phyloP scores from a whole-genome alignment of 2,888 invertebrate genomes.

The Metellina segmentata region DNA sequence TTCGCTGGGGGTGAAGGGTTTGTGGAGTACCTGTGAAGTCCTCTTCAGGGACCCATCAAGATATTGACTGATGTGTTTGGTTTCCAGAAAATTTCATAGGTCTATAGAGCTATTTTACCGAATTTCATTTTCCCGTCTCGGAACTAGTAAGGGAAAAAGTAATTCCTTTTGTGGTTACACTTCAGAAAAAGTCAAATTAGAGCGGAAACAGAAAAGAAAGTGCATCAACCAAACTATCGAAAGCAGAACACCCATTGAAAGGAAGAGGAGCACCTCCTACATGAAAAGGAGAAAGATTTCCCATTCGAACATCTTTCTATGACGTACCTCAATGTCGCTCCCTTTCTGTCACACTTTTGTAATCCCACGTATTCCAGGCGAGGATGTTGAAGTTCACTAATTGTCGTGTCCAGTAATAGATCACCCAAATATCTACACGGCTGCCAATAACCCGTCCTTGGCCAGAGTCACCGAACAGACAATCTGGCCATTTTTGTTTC shows the following conservation, averaged over 20 bases:
- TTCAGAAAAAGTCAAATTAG: neutral
- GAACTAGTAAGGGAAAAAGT: neutral
- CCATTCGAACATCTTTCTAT: neutral
- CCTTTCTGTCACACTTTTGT: neutral
- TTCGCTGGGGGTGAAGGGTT: no score
- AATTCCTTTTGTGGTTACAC: neutral
- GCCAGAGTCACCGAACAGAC: constrained; percentile 6
- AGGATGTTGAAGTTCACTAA: neutral
- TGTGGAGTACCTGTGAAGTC: no score
- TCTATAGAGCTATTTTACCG: neutral
- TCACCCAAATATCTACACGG: neutral
- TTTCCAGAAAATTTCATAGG: no score
- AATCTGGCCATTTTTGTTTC: neutral
- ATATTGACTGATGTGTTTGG: no score
- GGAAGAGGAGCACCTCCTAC: neutral
- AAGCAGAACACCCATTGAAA: neutral
- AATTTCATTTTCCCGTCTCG: neutral
- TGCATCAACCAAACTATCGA: neutral
- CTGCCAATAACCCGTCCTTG: constrained; percentile 61
- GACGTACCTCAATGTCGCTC: neutral
- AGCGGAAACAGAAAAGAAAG: neutral
- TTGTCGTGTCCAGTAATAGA: constrained; percentile 30
- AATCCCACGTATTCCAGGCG: neutral
- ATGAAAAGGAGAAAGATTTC: neutral
- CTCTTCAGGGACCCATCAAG: no score